phyloP scores from a whole-genome alignment of 37 sponge, comb jelly and placozoan genomes.

The Lycopodina hypogea region DNA sequence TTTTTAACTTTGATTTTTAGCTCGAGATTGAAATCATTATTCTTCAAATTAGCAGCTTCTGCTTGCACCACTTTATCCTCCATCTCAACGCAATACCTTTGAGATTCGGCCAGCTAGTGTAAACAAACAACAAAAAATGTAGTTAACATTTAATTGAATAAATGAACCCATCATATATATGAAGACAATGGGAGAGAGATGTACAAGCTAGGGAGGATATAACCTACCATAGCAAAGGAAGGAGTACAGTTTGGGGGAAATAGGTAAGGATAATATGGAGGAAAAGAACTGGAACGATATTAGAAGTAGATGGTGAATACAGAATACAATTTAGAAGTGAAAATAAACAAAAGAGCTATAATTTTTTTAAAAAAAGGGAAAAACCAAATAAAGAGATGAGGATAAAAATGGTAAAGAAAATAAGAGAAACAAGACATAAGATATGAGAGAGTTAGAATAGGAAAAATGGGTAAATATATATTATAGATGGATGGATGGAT shows the following conservation, averaged over 20 bases:
- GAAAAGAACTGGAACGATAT: not conserved
- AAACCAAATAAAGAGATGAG: too few species aligned
- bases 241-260: not conserved
- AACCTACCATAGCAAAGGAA: not conserved
- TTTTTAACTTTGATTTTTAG: constrained; percentile 2
- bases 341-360: too few species aligned
- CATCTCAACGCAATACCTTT: not conserved
- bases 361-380: too few species aligned
- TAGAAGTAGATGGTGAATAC: not conserved
- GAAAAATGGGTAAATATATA: too few species aligned
- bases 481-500: too few species aligned
- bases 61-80: constrained; percentile 8
- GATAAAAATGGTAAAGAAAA: too few species aligned
- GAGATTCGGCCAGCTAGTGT: not conserved
- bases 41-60: not conserved
- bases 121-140: not conserved
- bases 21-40: constrained; percentile 1
- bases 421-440: too few species aligned
- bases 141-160: not conserved
- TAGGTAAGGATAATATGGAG: too few species aligned
- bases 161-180: not conserved
- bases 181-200: not conserved
- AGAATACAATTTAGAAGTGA: not conserved
- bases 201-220: not conserved
- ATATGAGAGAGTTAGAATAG: too few species aligned